Evolutionary conservation across 2,888 invertebrate species (phyloP).

Genomic region (Lacanobia wlatinum): DNA sequence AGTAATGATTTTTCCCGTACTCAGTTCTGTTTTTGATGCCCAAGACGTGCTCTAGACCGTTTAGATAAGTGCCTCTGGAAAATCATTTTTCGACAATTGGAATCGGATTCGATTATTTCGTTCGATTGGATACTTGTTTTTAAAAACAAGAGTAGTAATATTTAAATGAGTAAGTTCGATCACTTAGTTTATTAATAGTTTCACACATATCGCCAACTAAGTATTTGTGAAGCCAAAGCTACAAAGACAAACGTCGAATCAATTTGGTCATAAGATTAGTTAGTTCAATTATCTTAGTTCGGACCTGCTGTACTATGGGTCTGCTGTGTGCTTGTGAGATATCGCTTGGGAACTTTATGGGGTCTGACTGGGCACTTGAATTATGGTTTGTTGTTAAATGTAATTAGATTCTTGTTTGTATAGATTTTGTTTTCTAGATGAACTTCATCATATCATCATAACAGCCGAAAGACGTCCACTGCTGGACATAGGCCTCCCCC

Average conservation of each 20-base stretch:
- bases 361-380: background rate
- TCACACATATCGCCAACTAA: background rate
- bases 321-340: background rate
- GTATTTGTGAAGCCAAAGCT: background rate
- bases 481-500: too few species aligned
- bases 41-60: constrained; percentile 63
- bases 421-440: background rate
- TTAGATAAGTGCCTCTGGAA: constrained; percentile 53
- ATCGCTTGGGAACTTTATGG: background rate
- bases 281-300: background rate
- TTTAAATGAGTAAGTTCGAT: background rate
- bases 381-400: background rate
- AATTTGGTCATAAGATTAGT: background rate
- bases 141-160: background rate
- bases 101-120: constrained; percentile 23
- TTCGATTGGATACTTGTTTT: constrained; percentile 16
- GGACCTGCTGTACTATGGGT: background rate
- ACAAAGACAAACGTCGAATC: background rate
- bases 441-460: too few species aligned
- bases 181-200: background rate
- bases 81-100: constrained; percentile 52
- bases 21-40: constrained; percentile 69
- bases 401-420: background rate
- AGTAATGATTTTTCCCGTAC: constrained; percentile 69
- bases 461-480: too few species aligned